Percentiles rank a stretch among this genome's conserved stretches.
Conservation (phyloP, 2,888 invertebrate genomes). For the Mimumesa dahlbomi region DNA sequence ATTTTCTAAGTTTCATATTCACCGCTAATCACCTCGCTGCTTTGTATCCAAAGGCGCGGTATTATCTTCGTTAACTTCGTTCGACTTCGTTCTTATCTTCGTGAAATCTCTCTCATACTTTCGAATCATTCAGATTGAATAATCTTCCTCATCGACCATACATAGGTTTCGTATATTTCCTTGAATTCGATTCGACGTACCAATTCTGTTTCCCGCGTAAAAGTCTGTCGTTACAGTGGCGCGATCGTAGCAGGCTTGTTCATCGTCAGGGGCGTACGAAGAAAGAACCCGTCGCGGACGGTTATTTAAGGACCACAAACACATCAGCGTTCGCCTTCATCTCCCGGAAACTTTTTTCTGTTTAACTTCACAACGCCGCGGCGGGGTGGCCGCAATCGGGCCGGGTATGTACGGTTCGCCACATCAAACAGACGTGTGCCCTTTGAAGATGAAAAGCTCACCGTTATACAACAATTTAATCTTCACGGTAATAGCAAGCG, state of each 20-base stretch:
- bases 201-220: too few species aligned
- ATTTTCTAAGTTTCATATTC: conserved; percentile 11
- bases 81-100: too few species aligned
- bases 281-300: conserved; percentile 14
- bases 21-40: too few species aligned
- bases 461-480: conserved; percentile 73
- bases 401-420: conserved; percentile 59
- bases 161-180: too few species aligned
- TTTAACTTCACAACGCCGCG: conserved; percentile 48
- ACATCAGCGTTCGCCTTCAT: conserved; percentile 28
- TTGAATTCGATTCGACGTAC: too few species aligned
- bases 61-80: too few species aligned
- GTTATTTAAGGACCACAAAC: conserved; percentile 44
- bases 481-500: conserved; percentile 69
- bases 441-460: conserved; percentile 73
- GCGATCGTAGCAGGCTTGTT: too few species aligned
- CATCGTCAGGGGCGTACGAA: conserved; percentile 9
- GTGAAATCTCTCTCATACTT: too few species aligned
- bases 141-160: too few species aligned
- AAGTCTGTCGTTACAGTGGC: too few species aligned
- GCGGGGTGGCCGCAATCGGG: conserved; percentile 50
- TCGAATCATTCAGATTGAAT: too few species aligned
- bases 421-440: conserved; percentile 70
- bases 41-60: too few species aligned
- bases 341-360: conserved; percentile 33